Evolutionary conservation across 2,113 vertebrate species (phyloP).

Genomic region (Odobenus rosmarus): DNA sequence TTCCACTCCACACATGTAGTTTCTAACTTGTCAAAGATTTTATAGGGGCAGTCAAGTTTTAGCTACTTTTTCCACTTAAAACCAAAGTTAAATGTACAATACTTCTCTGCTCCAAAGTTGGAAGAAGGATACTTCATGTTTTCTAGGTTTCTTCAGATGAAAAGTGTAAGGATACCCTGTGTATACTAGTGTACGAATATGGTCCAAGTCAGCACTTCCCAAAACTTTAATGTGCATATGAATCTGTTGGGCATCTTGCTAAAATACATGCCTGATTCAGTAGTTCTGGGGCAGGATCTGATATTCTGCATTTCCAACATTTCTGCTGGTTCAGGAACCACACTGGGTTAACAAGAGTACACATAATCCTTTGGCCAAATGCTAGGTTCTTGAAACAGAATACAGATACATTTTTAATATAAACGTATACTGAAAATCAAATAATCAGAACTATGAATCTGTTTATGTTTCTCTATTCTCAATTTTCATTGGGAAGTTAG

Average conservation of each 20-base stretch:
- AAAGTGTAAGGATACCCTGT: not conserved
- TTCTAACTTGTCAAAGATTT: conserved; percentile 37
- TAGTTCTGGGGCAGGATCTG: not conserved
- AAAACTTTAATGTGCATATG: not conserved
- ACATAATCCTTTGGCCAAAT: not conserved
- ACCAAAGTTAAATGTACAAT: not conserved
- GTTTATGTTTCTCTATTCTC: not conserved
- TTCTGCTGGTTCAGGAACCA: not conserved
- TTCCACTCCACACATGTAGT: not conserved
- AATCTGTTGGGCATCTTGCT: not conserved
- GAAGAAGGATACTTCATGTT: not conserved
- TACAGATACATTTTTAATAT: conserved; percentile 3
- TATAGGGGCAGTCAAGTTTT: not conserved
- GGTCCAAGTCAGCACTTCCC: not conserved
- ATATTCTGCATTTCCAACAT: not conserved
- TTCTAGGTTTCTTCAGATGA: conserved; percentile 32
- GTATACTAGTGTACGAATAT: not conserved
- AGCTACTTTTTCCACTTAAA: not conserved
- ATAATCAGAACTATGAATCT: not conserved
- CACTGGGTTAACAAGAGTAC: not conserved
- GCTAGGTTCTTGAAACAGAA: conserved; percentile 9
- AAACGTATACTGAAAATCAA: not conserved
- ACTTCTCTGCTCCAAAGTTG: not conserved
- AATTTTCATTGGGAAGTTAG: not conserved
- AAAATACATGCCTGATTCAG: not conserved